Evolutionary conservation across 2,113 vertebrate genomes (phyloP).

Genomic region (human): DNA sequence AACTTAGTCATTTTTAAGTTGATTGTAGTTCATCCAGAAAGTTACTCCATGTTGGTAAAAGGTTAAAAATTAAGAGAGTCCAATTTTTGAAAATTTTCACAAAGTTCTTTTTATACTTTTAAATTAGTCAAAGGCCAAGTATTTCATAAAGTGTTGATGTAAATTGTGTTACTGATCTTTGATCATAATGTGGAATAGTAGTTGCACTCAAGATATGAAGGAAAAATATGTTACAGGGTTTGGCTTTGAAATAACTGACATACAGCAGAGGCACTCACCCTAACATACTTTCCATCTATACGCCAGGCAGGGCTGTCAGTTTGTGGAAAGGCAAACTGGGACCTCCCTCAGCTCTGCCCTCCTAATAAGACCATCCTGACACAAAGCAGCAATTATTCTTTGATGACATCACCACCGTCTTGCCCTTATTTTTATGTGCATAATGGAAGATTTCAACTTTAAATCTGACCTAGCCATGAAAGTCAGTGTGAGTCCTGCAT

Average conservation of each 20-base stretch:
- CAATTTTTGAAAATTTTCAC: slow-evolving; percentile 68
- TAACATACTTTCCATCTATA: neutral
- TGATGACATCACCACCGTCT: neutral
- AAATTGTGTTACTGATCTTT: slow-evolving; percentile 29
- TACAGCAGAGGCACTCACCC: neutral
- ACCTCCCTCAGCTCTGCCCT: slow-evolving; percentile 26
- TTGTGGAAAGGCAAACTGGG: neutral
- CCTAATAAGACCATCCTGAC: neutral
- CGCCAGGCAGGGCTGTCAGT: neutral
- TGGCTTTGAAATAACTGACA: neutral
- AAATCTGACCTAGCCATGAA: neutral
- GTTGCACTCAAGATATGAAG: neutral
- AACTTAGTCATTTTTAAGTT: slow-evolving; percentile 20
- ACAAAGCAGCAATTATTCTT: slow-evolving; percentile 21
- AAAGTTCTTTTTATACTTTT: slow-evolving; percentile 74
- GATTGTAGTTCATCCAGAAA: slow-evolving; percentile 67
- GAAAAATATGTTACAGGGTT: neutral
- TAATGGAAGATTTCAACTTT: slow-evolving; percentile 15
- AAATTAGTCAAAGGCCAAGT: slow-evolving; percentile 56
- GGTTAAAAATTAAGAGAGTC: slow-evolving; percentile 77
- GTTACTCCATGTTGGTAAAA: slow-evolving; percentile 65
- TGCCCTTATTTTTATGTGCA: slow-evolving; percentile 5
- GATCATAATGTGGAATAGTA: slow-evolving; percentile 30
- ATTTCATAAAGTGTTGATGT: slow-evolving; percentile 21
- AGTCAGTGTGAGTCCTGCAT: neutral